Evolutionary conservation across 2,113 vertebrate species (phyloP), one percentile per base, ranked within the genome.

Genomic region (Solea senegalensis): DNA sequence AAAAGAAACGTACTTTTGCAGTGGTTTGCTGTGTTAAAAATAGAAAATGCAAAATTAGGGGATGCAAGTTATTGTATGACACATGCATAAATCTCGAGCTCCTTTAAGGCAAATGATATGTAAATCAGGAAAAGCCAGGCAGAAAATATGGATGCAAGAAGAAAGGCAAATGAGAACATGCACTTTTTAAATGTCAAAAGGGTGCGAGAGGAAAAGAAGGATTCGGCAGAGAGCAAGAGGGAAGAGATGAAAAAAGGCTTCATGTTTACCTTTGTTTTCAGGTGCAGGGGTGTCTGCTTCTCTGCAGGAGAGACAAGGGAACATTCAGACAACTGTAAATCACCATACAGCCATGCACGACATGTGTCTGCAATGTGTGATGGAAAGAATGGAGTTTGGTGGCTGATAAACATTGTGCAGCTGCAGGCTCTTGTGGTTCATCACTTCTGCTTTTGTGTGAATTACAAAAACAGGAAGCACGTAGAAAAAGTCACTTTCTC

Each of bases 231-330:
- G 14, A 40, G 15, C 2, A 5, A 21, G n/a, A 16, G 53, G 41
- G 10, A 55, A 2, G n/a, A 7, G 65, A 11, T 11, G 16, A 65
- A 48, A 65, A 69, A 56, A 4, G 27, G 53, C 9, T 21, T 14
- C 0, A 28, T 78, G 62, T 62, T 88, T 87, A 94, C 92, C 90
- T 91, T 92, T 92, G 59, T 85, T 82, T 46, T 84, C 88, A 45
- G 77, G 76, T 0, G 72, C 56, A 5, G 90, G 92, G 68, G 92
- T 40, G 3, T 93, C 89, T 64, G 81, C 77, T 7, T 90, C 87
- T 82, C 92, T 94, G 86, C 40, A 13, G 53, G 57, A 72, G 44
- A 89, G 21, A 78, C 39, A 50, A 82, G 58, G 83, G 16, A 76
- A 58, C 10, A 65, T 54, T 75, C 40, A 86, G 55, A 69, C 26